Evolutionary conservation across 37 sponge, comb jelly and placozoan genomes (phyloP), one percentile per base, ranked within the genome.

Genomic region (Diacarnus erythraeanus): DNA sequence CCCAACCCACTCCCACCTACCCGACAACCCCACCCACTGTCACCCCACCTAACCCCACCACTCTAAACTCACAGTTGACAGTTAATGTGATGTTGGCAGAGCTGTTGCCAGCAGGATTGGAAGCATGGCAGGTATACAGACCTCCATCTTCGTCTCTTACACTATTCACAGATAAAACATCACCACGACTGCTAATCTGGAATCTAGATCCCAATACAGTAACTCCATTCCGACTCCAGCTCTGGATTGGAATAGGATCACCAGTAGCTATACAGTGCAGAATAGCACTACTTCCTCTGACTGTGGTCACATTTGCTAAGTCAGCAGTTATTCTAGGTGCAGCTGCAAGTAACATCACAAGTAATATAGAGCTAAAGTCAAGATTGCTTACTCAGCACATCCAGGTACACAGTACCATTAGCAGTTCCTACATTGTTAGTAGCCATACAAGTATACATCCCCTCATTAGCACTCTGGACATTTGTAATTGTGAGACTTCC

Each of bases 241-340:
- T 80, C 57, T 74, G 47, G 70, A 43, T 5, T 34, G 87, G 91
- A 39, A 58, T 27, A 23, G 91, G 91, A 69, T 79, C 80, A 30
- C 91, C 91, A 21, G 76, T 74, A 17, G 80, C 83, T 26, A 25
- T 29, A 37, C 91, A 91, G 9, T 35, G 20, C 63, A 91, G 58
- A 3, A 63, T 43, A 37, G 63, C 75, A 25, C 63, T 47, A 34
- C n/a, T 67, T 1, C 91, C 91, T 54, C 43, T 39, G 38, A 56
- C 58, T 33, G 41, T 69, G 40, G 21, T 80, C 40, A 70, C 58
- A 34, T 17, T 29, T 5, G 71, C 26, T n/a, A 57, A 44, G 10
- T 36, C 44, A 72, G 78, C 73, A 35, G 66, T 39, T 54, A 77
- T 51, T 29, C 43, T 44, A 29, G 88, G 83, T 35, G 78, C 43